Conservation (phyloP, 1,140 invertebrate genomes). For the Psix sp. region DNA sequence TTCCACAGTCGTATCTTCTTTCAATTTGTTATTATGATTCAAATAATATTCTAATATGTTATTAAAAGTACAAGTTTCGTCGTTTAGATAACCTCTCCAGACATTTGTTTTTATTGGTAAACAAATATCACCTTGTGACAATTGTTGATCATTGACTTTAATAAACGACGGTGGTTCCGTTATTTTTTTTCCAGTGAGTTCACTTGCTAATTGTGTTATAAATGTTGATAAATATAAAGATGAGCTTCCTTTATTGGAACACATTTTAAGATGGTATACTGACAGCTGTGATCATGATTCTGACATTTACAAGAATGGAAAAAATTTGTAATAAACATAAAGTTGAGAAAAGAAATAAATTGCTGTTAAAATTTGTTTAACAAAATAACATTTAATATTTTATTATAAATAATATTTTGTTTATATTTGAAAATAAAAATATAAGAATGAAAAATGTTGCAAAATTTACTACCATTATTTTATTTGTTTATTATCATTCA, state of each 20-base stretch:
- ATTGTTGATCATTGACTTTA: slow-evolving; percentile 76
- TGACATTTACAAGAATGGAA: too few relatives aligned
- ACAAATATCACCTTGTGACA: slow-evolving; percentile 76
- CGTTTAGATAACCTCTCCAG: slow-evolving; percentile 73
- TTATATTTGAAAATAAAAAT: too few relatives aligned
- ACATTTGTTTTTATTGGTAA: slow-evolving; percentile 75
- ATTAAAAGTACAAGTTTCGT: slow-evolving; percentile 15
- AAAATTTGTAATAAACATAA: too few relatives aligned
- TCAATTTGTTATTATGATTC: slow-evolving; percentile 20
- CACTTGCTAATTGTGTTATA: slow-evolving; percentile 43
- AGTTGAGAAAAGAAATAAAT: too few relatives aligned
- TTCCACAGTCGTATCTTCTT: slow-evolving; percentile 11
- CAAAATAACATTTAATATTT: too few relatives aligned
- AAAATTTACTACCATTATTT: background rate
- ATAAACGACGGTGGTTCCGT: slow-evolving; percentile 62
- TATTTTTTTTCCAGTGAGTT: slow-evolving; percentile 45
- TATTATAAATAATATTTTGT: too few relatives aligned
- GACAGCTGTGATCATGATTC: too few relatives aligned
- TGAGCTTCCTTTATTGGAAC: background rate
- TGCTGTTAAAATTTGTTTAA: too few relatives aligned
- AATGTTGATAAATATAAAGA: slow-evolving; percentile 30
- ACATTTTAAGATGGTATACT: too few relatives aligned
- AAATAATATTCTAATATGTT: slow-evolving; percentile 62
- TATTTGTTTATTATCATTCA: background rate
- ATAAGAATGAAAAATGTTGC: too few relatives aligned